Base-by-base conservation (phyloP, 1,140 invertebrate genomes). In the Zaprionus vittiger region DNA sequence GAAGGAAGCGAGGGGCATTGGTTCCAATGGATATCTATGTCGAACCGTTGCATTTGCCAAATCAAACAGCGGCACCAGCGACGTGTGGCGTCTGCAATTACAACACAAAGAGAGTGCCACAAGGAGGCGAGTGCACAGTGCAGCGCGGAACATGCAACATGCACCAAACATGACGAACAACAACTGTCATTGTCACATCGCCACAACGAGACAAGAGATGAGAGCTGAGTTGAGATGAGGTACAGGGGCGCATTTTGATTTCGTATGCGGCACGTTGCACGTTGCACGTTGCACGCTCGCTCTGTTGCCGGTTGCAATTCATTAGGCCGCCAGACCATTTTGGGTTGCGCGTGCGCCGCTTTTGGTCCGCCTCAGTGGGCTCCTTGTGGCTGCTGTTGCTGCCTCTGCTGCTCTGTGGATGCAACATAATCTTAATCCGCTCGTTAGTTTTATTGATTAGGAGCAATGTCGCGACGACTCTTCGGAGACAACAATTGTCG, bases 31-130 rank as follows among this genome's bases (percentile, higher is more conserved):
- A 86, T 86, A 77, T 72, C 81, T 74, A 81, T 83, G 85, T 73
- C 77, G 84, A 84, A 83, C 84, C 72, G 81, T 90, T 89, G 84
- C 84, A 89, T 90, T 89, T 89, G 83, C 85, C 84, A 89, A 89
- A 89, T 89, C 84, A 89, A 89, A 89, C 84, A 90, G 84, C 85
- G 79, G 59, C 74, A 57, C 62, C 41, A 74, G 79, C 70, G 79
- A 91, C 89, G 89, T 91, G 89, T 91, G 89, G 89, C 89, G 89
- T 91, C 89, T 91, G 89, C 89, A 91, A 91, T 91, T 91, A 91
- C 87, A 87, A 85, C 82, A 85, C 85, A 91, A 84, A 79, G 64
- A 66, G 37, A 15, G 38, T n/a, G 41, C 41, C 6, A n/a, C 68
- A 73, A 74, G 68, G 75, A 77, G 73, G 47, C 71, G 69, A 81